Conservation (phyloP, 2,797 vertebrate species). For the Sarcoramphus papa region DNA sequence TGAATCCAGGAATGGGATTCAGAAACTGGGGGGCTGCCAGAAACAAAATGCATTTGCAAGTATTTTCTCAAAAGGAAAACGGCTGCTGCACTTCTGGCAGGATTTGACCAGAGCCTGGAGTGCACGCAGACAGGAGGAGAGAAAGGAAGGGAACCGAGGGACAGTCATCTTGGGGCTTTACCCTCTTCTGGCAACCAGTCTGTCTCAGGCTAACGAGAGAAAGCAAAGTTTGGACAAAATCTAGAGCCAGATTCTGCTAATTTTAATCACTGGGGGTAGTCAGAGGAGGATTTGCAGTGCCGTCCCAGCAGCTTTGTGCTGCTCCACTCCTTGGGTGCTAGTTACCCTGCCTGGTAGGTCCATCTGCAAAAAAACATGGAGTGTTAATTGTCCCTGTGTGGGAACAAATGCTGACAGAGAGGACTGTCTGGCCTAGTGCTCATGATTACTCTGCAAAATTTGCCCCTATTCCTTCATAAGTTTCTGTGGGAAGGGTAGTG, state of each 20-base stretch:
- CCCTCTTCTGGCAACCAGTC: neutral
- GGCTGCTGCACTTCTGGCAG: neutral
- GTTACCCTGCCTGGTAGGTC: neutral
- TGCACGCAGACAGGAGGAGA: neutral
- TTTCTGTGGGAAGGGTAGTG: neutral
- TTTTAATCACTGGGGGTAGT: neutral
- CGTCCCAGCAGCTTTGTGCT: neutral
- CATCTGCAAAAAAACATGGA: neutral
- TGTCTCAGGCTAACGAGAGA: neutral
- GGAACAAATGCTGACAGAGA: neutral
- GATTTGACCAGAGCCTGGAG: neutral
- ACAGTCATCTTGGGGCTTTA: neutral
- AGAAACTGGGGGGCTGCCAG: neutral
- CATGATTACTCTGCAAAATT: neutral
- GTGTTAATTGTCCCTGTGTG: neutral
- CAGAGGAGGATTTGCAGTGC: neutral
- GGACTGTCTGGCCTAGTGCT: neutral
- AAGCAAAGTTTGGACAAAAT: neutral
- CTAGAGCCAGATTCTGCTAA: neutral
- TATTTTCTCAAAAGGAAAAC: slow-evolving; percentile 9
- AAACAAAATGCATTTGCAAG: slow-evolving; percentile 15
- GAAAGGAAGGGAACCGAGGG: neutral
- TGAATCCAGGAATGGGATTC: neutral
- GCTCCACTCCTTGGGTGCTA: neutral
- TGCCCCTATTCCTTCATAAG: neutral